A percentile compares a stretch with the other conserved stretches of the same genome.
Evolutionary conservation across 2,888 invertebrate species (phyloP).

Genomic region (Argyra leucocephala): DNA sequence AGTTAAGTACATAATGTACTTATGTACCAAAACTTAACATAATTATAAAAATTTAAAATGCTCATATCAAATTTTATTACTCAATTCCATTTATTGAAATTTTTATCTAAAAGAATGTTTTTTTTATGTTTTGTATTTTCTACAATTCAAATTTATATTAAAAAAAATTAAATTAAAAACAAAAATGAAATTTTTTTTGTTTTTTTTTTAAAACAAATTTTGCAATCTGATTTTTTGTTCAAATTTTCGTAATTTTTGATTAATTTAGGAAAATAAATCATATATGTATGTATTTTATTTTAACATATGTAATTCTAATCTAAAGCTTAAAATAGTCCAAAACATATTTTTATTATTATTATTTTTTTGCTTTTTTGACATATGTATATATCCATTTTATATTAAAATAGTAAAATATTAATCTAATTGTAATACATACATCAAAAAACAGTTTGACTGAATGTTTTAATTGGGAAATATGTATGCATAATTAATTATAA

Average conservation of each 20-base stretch:
- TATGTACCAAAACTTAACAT: no score
- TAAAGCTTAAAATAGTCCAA: neutral
- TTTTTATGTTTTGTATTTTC: neutral
- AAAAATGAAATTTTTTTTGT: neutral
- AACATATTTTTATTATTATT: neutral
- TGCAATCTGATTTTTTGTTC: neutral
- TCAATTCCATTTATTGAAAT: constrained; percentile 1
- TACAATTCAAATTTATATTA: neutral
- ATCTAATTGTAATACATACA: neutral
- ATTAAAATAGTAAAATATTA: no score
- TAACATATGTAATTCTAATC: neutral
- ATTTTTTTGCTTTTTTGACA: neutral
- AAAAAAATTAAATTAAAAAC: constrained; percentile 2
- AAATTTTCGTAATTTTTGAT: neutral
- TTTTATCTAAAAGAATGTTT: constrained; percentile 1
- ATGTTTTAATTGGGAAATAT: neutral
- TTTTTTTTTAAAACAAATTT: neutral
- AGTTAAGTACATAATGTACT: no score
- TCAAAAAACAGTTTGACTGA: neutral
- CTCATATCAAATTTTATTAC: no score
- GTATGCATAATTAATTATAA: neutral
- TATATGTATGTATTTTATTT: no score
- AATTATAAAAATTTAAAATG: no score
- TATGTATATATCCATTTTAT: no score
- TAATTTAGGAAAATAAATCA: constrained; percentile 1